Base-by-base conservation (phyloP, 1,140 invertebrate genomes). In the Drosophila saltans region DNA sequence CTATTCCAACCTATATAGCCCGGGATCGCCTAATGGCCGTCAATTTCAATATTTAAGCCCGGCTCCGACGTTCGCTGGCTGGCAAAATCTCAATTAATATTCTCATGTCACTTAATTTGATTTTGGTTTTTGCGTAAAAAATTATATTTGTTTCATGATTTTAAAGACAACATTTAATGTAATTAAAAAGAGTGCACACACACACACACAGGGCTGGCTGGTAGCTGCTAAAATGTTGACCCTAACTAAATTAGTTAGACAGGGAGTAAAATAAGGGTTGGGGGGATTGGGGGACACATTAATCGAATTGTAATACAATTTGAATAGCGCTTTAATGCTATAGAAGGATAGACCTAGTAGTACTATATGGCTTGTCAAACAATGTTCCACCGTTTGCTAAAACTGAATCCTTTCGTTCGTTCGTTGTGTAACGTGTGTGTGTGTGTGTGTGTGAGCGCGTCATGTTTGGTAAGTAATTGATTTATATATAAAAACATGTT, bases 401-500 rank as follows among this genome's bases (percentile, higher is more conserved):
- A 66, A 24, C 79, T 73, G 82, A 88, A 85, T 81, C 71, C 43
- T 70, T 67, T 41, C 48, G 56, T 61, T 16, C 16, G 16, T 16
- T 16, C 16, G 16, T 16, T 16, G 16, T 16, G 16, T 16, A 16
- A n/a, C 21, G 1, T 48, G 16, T 24, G 43, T 48, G 16, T 48
- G 36, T 39, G 6, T 8, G 36, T 39, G 45, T 48, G 45, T 52
- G 45, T 24, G 45, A 9, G 9, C 45, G 72, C 70, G 72, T 74
- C 79, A 70, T 88, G 80, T 88, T 81, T 88, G 84, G 73, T 76
- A 89, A 78, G 84, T 88, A 88, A 88, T 88, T 88, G 84, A 88
- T 89, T 88, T 89, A 89, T 84, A 80, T 88, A 78, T 88, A 83
- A 88, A 86, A 89, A 89, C 84, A 88, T 88, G 84, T 89, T 88